Base-by-base conservation (phyloP, 2,797 vertebrate species). In the Bradypodion pumilum region DNA sequence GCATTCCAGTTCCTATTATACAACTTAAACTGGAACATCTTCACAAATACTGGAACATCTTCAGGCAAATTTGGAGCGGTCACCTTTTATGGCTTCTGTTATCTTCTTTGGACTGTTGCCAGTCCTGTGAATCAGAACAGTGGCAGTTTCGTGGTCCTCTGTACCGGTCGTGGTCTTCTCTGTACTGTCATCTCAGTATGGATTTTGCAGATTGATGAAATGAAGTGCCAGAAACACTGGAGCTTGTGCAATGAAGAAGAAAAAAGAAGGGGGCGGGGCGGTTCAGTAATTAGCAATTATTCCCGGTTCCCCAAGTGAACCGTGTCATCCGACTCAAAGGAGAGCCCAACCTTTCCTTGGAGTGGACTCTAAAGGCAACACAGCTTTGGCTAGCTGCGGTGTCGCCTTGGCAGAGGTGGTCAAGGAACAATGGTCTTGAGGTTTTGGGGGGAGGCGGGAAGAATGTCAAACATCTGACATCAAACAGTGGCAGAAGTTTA, bases 401-500 rank as follows among this genome's bases (percentile, higher is more conserved):
- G 88, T 83, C 68, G 13, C 7, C 29, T 42, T 62, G 60, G 1
- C 29, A 7, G 87, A 83, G 80, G 68, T 0, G 7, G 81, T 74
- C 82, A 23, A 29, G 76, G 90, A 88, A 93, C 90, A 94, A 92
- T 92, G 93, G 86, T 35, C 87, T 87, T 81, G 80, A 92, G 86
- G 91, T 92, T 93, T 84, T 68, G 0, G 1, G 75, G 0, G 1
- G 75, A 76, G n/a, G n/a, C n/a, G n/a, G n/a, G n/a, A 93, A 91
- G 88, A 94, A 93, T 93, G 86, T 84, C 70, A 93, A 93, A 87
- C 82, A 90, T 93, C 84, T 90, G 69, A 82, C 92, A 92, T 93
- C 92, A 92, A 92, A 92, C 0, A 0, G 82, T 80, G 80, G 87
- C 90, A 56, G 81, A 35, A 88, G 86, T 91, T 93, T 88, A 91